These are phyloP conservation scores for Lycorma delicatula DNA, from an alignment of 1,140 invertebrate species.

Conservation along the genomic window DNA sequence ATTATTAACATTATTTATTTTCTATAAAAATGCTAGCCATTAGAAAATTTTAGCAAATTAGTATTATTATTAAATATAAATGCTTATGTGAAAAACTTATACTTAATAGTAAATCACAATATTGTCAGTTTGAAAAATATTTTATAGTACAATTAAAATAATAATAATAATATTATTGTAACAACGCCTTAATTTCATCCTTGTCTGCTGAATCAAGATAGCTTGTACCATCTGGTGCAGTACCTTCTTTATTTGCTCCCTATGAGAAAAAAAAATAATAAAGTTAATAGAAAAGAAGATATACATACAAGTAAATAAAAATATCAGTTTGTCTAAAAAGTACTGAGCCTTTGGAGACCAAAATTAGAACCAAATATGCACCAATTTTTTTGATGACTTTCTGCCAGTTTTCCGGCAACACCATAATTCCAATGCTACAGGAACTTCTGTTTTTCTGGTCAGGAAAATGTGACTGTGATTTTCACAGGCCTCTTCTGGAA, in stretches of 20 bases:
- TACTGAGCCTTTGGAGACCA: background rate
- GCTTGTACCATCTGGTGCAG: constrained; percentile 74
- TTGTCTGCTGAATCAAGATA: constrained; percentile 87
- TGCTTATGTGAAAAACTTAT: too few relatives aligned
- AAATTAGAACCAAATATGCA: background rate
- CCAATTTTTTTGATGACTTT: too few relatives aligned
- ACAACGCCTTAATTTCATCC: constrained; percentile 76
- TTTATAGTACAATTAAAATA: too few relatives aligned
- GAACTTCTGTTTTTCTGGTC: too few relatives aligned
- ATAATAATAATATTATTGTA: constrained; percentile 35
- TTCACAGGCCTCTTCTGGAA: too few relatives aligned
- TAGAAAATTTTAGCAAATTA: too few relatives aligned
- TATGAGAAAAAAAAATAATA: constrained; percentile 37
- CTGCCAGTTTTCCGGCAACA: too few relatives aligned
- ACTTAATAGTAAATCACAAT: constrained; percentile 7
- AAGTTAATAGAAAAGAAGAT: constrained; percentile 13
- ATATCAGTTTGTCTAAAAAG: background rate
- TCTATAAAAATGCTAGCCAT: too few relatives aligned
- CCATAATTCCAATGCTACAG: too few relatives aligned
- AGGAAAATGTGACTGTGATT: too few relatives aligned
- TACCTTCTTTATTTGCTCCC: constrained; percentile 76
- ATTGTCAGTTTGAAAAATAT: background rate
- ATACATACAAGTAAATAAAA: constrained; percentile 11
- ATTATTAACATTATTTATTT: too few relatives aligned
- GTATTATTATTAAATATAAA: too few relatives aligned